phyloP scores from a whole-genome alignment of 2,888 invertebrate genomes.

The Cetonia aurata region DNA sequence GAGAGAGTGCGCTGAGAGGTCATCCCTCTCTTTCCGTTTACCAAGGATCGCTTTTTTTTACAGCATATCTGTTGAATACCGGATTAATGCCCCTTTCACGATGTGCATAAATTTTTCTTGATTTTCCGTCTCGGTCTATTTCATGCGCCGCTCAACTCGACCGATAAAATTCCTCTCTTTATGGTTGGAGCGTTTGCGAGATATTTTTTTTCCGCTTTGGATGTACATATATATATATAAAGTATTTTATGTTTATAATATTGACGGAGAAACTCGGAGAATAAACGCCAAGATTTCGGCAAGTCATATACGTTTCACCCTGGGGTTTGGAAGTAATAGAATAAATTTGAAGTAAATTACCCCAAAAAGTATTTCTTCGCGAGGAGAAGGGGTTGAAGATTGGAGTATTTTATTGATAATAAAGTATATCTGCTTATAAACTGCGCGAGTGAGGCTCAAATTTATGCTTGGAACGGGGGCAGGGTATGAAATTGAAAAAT shows the following conservation, averaged over 20 bases:
- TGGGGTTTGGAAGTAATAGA: slow-evolving; percentile 22
- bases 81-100: slow-evolving; percentile 25
- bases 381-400: slow-evolving; percentile 16
- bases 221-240: slow-evolving; percentile 8
- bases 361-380: slow-evolving; percentile 5
- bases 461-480: too few relatives aligned
- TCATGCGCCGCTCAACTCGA: slow-evolving; percentile 1
- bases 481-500: too few relatives aligned
- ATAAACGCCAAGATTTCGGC: slow-evolving; percentile 29
- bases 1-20: background rate
- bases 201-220: slow-evolving; percentile 10
- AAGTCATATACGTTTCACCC: slow-evolving; percentile 1
- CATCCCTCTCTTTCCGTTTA: background rate
- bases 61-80: slow-evolving; percentile 24
- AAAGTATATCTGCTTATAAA: slow-evolving; percentile 27
- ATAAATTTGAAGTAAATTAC: slow-evolving; percentile 31
- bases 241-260: slow-evolving; percentile 37
- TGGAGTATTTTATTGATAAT: slow-evolving; percentile 24
- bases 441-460: background rate
- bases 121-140: background rate
- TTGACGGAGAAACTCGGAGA: slow-evolving; percentile 6
- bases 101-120: slow-evolving; percentile 21
- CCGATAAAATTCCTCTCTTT: slow-evolving; percentile 6
- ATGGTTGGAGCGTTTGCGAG: background rate
- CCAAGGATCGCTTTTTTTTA: background rate